Percentiles rank a stretch among this genome's conserved stretches.
Conservation (phyloP, 2,113 vertebrate genomes). For the Panthera tigris region DNA sequence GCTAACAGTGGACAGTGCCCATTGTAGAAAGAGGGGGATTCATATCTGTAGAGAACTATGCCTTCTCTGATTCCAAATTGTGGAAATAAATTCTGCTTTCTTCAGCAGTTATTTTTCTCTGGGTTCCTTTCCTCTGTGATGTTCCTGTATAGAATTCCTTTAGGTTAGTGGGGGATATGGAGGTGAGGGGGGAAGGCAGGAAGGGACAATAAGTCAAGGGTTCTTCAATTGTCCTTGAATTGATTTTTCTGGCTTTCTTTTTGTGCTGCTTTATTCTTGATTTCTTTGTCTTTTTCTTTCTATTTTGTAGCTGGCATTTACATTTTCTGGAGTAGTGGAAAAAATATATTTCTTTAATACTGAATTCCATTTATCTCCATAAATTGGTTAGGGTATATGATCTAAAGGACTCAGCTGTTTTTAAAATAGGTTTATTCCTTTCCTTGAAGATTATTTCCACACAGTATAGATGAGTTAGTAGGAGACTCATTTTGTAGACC, state of each 20-base stretch:
- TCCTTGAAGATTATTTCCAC: constrained; percentile 88
- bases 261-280: constrained; percentile 15
- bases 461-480: constrained; percentile 83
- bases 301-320: constrained; percentile 77
- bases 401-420: constrained; percentile 89
- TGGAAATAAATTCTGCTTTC: constrained; percentile 5
- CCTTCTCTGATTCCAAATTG: background rate
- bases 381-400: constrained; percentile 88
- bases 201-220: constrained; percentile 38
- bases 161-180: background rate
- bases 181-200: background rate
- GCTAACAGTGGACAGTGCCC: constrained; percentile 55
- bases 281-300: constrained; percentile 65
- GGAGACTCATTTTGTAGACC: constrained; percentile 85
- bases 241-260: background rate
- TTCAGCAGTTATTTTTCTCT: constrained; percentile 17
- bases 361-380: constrained; percentile 87
- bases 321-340: constrained; percentile 83
- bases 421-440: constrained; percentile 88
- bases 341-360: constrained; percentile 86
- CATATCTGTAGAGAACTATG: constrained; percentile 66
- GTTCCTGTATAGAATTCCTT: background rate
- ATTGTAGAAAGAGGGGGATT: constrained; percentile 62
- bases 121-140: constrained; percentile 10
- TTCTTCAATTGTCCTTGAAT: background rate